Percentiles rank a stretch among this genome's conserved stretches.
Evolutionary conservation across 2,888 invertebrate species (phyloP).

Genomic region (Pegoplata infirma): DNA sequence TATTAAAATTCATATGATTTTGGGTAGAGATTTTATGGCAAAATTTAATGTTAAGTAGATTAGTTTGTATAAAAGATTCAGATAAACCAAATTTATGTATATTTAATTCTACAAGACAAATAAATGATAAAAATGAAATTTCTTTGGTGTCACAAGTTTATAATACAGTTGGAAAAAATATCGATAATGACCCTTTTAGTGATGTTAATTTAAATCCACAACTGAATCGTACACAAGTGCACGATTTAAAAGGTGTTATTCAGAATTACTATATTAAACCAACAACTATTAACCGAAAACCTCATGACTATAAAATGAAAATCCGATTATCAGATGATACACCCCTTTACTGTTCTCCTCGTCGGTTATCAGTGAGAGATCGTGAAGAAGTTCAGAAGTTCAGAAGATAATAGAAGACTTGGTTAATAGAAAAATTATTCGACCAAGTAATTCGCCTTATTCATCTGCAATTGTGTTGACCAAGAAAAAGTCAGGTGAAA

Average conservation of each 20-base stretch:
- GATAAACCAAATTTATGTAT: not conserved
- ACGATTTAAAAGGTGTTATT: too few species aligned
- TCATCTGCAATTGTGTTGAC: slow-evolving; percentile 1
- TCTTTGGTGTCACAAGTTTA: too few species aligned
- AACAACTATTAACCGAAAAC: too few species aligned
- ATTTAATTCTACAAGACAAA: too few species aligned
- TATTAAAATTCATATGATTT: slow-evolving; percentile 16
- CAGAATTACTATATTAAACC: too few species aligned
- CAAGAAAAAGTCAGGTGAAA: not conserved
- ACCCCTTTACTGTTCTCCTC: not conserved
- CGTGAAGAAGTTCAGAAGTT: too few species aligned
- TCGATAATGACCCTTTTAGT: too few species aligned
- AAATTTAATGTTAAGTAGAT: slow-evolving; percentile 1
- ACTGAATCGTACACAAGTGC: too few species aligned
- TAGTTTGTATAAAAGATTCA: not conserved
- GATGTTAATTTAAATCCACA: too few species aligned
- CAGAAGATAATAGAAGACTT: not conserved
- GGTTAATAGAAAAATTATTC: not conserved
- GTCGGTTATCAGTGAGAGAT: too few species aligned
- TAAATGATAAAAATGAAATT: too few species aligned
- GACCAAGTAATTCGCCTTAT: slow-evolving; percentile 2
- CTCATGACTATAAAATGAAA: not conserved
- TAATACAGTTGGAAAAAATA: too few species aligned
- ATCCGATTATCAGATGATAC: not conserved
- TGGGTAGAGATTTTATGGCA: slow-evolving; percentile 3